Conservation (phyloP, 1,140 invertebrate genomes). For the Scaptomyza pallida region DNA sequence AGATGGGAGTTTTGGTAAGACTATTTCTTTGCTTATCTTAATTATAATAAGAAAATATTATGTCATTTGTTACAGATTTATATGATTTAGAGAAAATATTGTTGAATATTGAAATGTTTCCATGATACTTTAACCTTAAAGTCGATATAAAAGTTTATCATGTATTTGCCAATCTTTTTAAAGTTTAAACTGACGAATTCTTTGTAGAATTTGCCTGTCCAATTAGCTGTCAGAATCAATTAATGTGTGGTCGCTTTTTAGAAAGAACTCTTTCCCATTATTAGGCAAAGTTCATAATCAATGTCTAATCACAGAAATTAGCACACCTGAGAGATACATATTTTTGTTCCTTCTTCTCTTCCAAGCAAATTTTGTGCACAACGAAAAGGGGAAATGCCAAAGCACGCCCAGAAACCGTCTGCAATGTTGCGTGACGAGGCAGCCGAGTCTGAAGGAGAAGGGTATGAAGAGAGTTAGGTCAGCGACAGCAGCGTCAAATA, state of each 20-base stretch:
- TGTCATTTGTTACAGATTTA: too few species aligned
- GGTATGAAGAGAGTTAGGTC: neutral
- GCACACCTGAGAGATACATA: conserved; percentile 39
- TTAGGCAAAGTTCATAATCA: conserved; percentile 23
- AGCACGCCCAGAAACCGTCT: conserved; percentile 66
- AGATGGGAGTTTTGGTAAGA: too few species aligned
- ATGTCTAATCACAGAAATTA: conserved; percentile 57
- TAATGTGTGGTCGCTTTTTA: conserved; percentile 32
- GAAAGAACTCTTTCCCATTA: conserved; percentile 3
- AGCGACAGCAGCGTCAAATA: conserved; percentile 16
- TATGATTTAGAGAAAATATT: too few species aligned
- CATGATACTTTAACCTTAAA: too few species aligned
- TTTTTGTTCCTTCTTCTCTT: neutral
- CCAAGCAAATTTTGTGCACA: conserved; percentile 9
- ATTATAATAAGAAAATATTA: too few species aligned
- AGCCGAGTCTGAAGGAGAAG: neutral
- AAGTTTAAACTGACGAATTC: too few species aligned
- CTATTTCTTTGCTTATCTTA: too few species aligned
- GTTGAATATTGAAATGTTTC: too few species aligned
- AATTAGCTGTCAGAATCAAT: neutral
- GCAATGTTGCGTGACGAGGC: conserved; percentile 67
- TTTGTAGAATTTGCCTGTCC: neutral
- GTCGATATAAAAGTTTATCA: too few species aligned
- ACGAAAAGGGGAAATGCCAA: conserved; percentile 74
- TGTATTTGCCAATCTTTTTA: too few species aligned